A percentile compares a stretch with the other conserved stretches of the same genome.
Evolutionary conservation across 1,140 invertebrate genomes (phyloP).

Genomic region (Wiebesia pumilae): DNA sequence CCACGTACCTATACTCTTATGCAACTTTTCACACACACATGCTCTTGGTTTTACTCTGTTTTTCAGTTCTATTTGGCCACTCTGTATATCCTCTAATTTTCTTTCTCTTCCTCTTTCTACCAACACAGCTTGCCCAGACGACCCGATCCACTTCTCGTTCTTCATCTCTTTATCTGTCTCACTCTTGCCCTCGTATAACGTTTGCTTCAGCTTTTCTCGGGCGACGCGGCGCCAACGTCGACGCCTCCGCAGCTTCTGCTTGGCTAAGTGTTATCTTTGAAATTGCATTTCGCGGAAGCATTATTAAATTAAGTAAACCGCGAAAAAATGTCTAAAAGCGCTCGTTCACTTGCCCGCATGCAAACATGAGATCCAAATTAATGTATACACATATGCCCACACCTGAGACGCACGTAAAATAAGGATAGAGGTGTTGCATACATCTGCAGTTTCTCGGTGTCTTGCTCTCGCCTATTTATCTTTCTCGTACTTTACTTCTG

Average conservation of each 20-base stretch:
- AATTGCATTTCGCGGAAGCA: constrained; percentile 63
- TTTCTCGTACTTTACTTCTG: neutral
- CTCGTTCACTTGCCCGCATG: neutral
- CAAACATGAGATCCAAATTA: constrained; percentile 3
- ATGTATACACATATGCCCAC: neutral
- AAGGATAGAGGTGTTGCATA: neutral
- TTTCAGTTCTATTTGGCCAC: neutral
- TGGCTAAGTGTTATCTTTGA: constrained; percentile 66
- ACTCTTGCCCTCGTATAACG: neutral
- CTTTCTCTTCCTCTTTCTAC: neutral
- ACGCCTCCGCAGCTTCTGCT: constrained; percentile 19
- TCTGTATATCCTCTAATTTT: constrained; percentile 15
- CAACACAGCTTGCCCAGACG: constrained; percentile 22
- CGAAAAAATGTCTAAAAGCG: constrained; percentile 60
- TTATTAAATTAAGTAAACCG: constrained; percentile 69
- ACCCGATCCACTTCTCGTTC: constrained; percentile 50
- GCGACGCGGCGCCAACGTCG: constrained; percentile 48
- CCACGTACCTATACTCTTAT: constrained; percentile 21
- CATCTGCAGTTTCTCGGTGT: neutral
- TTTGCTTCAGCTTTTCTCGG: constrained; percentile 34
- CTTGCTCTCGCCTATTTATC: neutral
- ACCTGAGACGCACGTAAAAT: constrained; percentile 11
- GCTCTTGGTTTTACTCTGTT: neutral
- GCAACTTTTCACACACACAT: constrained; percentile 30
- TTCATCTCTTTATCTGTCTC: neutral